A percentile compares a stretch with the other conserved stretches of the same genome.
These are phyloP conservation scores for Harlomillsia oculata DNA, from an alignment of 1,140 invertebrate genomes.

Conservation along the genomic window DNA sequence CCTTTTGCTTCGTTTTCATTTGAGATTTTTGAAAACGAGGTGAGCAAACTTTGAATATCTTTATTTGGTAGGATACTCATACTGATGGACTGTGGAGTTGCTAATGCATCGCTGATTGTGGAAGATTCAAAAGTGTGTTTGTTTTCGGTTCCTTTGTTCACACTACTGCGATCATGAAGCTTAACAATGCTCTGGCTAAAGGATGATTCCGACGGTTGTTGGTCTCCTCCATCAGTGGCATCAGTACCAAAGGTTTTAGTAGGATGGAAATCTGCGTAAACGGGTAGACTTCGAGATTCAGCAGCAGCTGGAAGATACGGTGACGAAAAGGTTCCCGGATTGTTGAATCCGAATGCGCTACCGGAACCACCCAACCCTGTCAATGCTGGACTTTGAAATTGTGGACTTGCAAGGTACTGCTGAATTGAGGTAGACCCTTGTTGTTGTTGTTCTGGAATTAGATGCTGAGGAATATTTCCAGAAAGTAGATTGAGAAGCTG, in stretches of 20 bases:
- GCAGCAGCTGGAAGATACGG: background rate
- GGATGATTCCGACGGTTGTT: slow-evolving; percentile 8
- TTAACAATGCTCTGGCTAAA: slow-evolving; percentile 27
- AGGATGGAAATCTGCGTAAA: slow-evolving; percentile 3
- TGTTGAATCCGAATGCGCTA: slow-evolving; percentile 9
- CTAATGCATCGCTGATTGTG: background rate
- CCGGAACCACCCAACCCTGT: slow-evolving; percentile 12
- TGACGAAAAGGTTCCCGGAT: background rate
- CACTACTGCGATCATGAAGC: background rate
- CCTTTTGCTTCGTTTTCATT: background rate
- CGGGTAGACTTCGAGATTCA: slow-evolving; percentile 2
- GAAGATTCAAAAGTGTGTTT: background rate
- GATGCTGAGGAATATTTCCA: slow-evolving; percentile 25
- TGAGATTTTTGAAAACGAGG: too few species aligned
- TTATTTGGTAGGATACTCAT: background rate
- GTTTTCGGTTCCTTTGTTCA: background rate
- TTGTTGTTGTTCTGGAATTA: background rate
- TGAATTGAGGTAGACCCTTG: background rate
- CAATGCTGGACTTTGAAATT: slow-evolving; percentile 15
- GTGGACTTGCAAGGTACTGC: slow-evolving; percentile 1
- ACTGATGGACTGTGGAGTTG: background rate
- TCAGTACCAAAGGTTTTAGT: background rate
- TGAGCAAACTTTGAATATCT: background rate
- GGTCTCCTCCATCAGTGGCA: background rate
- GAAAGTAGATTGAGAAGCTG: slow-evolving; percentile 23